A percentile compares a stretch with the other conserved stretches of the same genome.
Conservation (phyloP, 2,888 invertebrate species). For the Netelia melanura region DNA sequence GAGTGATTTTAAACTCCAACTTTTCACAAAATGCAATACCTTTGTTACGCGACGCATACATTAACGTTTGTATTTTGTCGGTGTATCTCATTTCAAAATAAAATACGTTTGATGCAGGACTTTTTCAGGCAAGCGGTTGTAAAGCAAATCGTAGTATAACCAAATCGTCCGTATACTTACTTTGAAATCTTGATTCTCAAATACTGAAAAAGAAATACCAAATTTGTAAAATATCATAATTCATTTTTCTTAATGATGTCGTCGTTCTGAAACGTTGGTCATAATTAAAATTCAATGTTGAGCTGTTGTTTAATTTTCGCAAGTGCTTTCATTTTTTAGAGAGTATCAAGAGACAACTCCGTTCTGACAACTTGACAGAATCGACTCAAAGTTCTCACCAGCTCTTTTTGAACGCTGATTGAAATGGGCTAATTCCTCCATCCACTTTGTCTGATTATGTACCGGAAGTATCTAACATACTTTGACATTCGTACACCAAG, state of each 20-base stretch:
- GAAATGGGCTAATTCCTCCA: conserved; percentile 4
- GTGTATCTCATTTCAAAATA: no score
- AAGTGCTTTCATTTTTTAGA: not conserved
- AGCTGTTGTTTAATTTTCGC: not conserved
- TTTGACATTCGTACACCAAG: conserved; percentile 2
- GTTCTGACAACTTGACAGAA: no score
- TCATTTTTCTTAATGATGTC: no score
- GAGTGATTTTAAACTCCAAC: not conserved
- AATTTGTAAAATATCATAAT: no score
- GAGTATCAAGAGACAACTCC: not conserved
- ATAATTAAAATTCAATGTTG: not conserved
- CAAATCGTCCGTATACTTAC: no score
- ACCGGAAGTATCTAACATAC: conserved; percentile 29
- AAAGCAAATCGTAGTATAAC: no score
- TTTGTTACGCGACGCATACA: not conserved
- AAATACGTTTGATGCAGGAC: no score
- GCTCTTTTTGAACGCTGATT: not conserved
- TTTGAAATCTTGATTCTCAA: no score
- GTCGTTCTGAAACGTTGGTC: not conserved
- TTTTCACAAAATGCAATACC: not conserved
- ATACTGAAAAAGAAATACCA: no score
- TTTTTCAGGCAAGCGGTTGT: no score
- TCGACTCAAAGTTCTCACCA: not conserved
- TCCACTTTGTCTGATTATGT: conserved; percentile 46
- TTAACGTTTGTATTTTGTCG: no score